Conservation (phyloP, 1,140 invertebrate species). For the Cecropterus lyciades region DNA sequence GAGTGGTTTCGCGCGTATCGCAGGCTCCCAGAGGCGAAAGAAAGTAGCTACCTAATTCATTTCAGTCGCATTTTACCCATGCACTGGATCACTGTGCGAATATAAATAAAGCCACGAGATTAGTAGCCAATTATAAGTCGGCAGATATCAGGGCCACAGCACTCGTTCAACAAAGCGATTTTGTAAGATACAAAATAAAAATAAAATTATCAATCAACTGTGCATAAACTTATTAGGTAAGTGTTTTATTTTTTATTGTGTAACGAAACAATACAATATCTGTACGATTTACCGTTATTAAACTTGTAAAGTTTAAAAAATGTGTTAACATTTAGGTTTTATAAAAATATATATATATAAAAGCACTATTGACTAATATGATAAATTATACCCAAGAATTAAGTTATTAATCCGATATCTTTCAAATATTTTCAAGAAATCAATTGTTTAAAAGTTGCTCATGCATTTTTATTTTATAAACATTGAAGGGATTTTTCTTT, state of each 20-base stretch:
- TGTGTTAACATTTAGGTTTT: too few relatives aligned
- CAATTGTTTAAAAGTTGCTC: too few relatives aligned
- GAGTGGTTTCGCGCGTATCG: constrained; percentile 45
- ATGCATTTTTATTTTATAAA: too few relatives aligned
- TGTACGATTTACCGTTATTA: too few relatives aligned
- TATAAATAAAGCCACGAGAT: constrained; percentile 66
- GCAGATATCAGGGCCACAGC: constrained; percentile 40
- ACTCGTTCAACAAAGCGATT: constrained; percentile 13
- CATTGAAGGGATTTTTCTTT: too few relatives aligned
- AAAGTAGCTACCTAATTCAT: constrained; percentile 60
- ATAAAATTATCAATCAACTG: not conserved
- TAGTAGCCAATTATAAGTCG: constrained; percentile 61
- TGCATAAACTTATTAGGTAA: constrained; percentile 3
- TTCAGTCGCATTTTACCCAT: constrained; percentile 69
- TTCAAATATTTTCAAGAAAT: too few relatives aligned
- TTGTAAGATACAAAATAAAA: constrained; percentile 6
- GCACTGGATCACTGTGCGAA: constrained; percentile 59
- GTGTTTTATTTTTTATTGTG: constrained; percentile 14
- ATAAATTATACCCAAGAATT: not conserved
- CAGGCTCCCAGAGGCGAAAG: constrained; percentile 53
- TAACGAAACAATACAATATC: too few relatives aligned
- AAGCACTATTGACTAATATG: too few relatives aligned
- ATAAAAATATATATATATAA: too few relatives aligned
- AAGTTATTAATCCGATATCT: too few relatives aligned
- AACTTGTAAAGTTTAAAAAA: too few relatives aligned